These are phyloP conservation scores for Ciconia stormi DNA, from an alignment of 2,113 vertebrate genomes.

Conservation along the genomic window DNA sequence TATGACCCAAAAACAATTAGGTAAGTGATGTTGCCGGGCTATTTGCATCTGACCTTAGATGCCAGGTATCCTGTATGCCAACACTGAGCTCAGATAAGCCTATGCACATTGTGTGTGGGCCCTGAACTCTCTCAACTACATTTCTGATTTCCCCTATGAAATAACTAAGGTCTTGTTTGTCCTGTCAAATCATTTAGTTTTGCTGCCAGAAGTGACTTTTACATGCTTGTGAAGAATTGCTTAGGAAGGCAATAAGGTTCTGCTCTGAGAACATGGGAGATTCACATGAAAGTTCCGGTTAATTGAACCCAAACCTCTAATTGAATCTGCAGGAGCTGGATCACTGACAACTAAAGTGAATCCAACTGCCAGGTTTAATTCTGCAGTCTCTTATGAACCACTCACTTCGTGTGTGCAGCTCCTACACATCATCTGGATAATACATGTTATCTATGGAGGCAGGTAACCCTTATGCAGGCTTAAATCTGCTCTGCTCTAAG, in stretches of 20 bases:
- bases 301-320: slow-evolving; percentile 46
- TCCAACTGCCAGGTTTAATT: slow-evolving; percentile 32
- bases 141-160: background rate
- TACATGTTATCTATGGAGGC: background rate
- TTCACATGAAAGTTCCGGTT: slow-evolving; percentile 12
- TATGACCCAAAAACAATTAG: slow-evolving; percentile 40
- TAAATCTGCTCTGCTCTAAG: background rate
- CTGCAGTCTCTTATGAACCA: background rate
- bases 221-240: background rate
- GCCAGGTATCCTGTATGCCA: slow-evolving; percentile 15
- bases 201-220: background rate
- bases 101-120: background rate
- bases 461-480: background rate
- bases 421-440: background rate
- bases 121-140: background rate
- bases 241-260: background rate
- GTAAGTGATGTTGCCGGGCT: slow-evolving; percentile 14
- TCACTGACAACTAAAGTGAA: slow-evolving; percentile 2
- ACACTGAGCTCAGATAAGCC: background rate
- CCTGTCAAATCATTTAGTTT: slow-evolving; percentile 1
- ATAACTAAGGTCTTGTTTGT: background rate
- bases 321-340: slow-evolving; percentile 31
- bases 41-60: slow-evolving; percentile 43
- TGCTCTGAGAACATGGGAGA: background rate
- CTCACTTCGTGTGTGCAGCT: background rate